A percentile compares a stretch with the other conserved stretches of the same genome.
Conservation (phyloP, 2,797 vertebrate species). For the Hirundo rustica region DNA sequence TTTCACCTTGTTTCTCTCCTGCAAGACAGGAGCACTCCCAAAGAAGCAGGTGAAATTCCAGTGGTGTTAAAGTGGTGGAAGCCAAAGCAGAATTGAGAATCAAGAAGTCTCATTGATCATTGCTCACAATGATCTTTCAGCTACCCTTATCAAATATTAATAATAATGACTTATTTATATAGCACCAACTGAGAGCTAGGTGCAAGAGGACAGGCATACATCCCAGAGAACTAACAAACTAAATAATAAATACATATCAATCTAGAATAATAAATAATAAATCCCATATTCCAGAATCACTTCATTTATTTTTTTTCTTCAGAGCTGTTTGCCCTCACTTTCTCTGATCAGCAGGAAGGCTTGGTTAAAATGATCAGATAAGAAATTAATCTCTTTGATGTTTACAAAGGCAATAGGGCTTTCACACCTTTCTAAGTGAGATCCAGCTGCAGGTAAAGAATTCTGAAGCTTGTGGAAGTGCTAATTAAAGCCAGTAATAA, state of each 20-base stretch:
- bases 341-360: conserved; percentile 38
- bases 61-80: background rate
- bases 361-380: conserved; percentile 55
- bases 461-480: conserved; percentile 21
- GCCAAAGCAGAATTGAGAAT: background rate
- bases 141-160: conserved; percentile 69
- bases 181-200: conserved; percentile 21
- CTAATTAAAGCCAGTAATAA: conserved; percentile 62
- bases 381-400: conserved; percentile 63
- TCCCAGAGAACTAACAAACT: conserved; percentile 64
- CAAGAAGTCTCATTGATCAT: conserved; percentile 31
- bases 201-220: background rate
- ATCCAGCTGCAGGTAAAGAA: conserved; percentile 45
- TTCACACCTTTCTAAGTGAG: conserved; percentile 54
- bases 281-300: background rate
- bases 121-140: conserved; percentile 38
- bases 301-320: background rate
- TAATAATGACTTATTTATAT: conserved; percentile 68
- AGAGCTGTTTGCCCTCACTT: conserved; percentile 40
- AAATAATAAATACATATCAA: conserved; percentile 74
- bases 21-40: background rate
- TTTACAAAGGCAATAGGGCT: conserved; percentile 46
- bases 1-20: background rate
- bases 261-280: conserved; percentile 73
- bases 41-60: conserved; percentile 26